phyloP scores from a whole-genome alignment of 1,140 invertebrate genomes.

The Trichoplusia ni region DNA sequence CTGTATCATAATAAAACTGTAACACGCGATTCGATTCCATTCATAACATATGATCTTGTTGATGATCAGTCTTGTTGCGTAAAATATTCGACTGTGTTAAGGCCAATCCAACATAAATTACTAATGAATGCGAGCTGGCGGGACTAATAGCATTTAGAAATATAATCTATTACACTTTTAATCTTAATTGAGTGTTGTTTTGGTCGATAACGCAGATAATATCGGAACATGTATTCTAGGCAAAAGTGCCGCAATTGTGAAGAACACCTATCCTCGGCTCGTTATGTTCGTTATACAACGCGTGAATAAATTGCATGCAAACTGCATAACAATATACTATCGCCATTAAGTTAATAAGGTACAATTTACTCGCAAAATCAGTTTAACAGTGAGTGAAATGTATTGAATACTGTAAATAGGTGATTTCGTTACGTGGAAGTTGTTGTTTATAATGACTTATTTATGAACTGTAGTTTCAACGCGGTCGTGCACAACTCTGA shows the following conservation, averaged over 20 bases:
- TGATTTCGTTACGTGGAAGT: slow-evolving; percentile 11
- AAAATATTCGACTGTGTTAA: slow-evolving; percentile 42
- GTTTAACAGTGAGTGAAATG: slow-evolving; percentile 14
- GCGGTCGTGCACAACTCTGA: slow-evolving; percentile 70
- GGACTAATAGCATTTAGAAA: slow-evolving; percentile 62
- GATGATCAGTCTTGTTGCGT: slow-evolving; percentile 34
- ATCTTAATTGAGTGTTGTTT: slow-evolving; percentile 55
- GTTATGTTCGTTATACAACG: slow-evolving; percentile 35
- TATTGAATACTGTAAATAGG: slow-evolving; percentile 21
- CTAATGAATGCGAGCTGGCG: slow-evolving; percentile 55
- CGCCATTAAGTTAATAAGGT: slow-evolving; percentile 8
- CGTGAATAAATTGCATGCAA: slow-evolving; percentile 15
- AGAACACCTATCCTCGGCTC: slow-evolving; percentile 23
- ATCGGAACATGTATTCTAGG: slow-evolving; percentile 45
- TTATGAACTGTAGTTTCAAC: slow-evolving; percentile 64
- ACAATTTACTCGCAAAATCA: slow-evolving; percentile 20
- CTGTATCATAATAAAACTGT: slow-evolving; percentile 1
- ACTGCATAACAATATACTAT: slow-evolving; percentile 23
- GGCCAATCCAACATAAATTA: slow-evolving; percentile 41
- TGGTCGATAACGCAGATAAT: slow-evolving; percentile 66
- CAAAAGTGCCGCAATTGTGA: slow-evolving; percentile 41
- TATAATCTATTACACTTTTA: slow-evolving; percentile 42
- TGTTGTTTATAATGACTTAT: slow-evolving; percentile 23
- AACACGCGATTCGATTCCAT: slow-evolving; percentile 35
- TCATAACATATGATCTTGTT: slow-evolving; percentile 38